Percentiles rank a stretch among this genome's conserved stretches.
These are phyloP conservation scores for Xestoiulus laeticollis DNA, from an alignment of 2,888 invertebrate genomes.

Conservation along the genomic window DNA sequence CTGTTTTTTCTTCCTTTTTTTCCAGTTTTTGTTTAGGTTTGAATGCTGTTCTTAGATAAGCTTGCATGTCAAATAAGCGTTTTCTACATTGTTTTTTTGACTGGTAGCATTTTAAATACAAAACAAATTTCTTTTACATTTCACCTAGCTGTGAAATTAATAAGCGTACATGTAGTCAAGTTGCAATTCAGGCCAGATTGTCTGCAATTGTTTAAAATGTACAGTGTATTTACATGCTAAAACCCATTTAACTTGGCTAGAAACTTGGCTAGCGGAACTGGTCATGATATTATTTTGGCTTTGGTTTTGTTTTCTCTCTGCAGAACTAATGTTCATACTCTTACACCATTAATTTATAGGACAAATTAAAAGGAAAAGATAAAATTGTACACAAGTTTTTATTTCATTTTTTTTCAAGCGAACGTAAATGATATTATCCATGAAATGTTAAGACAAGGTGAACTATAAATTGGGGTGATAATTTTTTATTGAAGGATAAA, in stretches of 20 bases:
- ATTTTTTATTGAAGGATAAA: not conserved
- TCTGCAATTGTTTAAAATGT: not conserved
- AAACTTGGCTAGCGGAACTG: not conserved
- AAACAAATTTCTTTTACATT: not conserved
- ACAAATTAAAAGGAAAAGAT: not conserved
- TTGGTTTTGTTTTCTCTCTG: not conserved
- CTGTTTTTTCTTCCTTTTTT: not conserved
- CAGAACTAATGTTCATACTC: not conserved
- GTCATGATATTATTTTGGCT: not conserved
- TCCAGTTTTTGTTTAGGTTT: not conserved
- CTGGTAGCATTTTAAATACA: not conserved
- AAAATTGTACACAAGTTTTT: not conserved
- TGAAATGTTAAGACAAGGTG: slow-evolving; percentile 13
- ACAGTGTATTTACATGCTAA: not conserved
- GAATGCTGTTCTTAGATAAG: not conserved
- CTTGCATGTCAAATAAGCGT: not conserved
- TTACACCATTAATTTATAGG: not conserved
- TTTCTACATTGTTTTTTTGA: not conserved
- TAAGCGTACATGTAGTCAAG: not conserved
- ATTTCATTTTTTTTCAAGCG: not conserved
- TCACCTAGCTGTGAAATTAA: not conserved
- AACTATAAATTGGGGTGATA: not conserved
- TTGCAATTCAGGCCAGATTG: not conserved
- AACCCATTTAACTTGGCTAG: not conserved
- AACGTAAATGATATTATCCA: not conserved